Conservation (phyloP, 2,797 vertebrate genomes). For the Muraenolepis orangiensis region DNA sequence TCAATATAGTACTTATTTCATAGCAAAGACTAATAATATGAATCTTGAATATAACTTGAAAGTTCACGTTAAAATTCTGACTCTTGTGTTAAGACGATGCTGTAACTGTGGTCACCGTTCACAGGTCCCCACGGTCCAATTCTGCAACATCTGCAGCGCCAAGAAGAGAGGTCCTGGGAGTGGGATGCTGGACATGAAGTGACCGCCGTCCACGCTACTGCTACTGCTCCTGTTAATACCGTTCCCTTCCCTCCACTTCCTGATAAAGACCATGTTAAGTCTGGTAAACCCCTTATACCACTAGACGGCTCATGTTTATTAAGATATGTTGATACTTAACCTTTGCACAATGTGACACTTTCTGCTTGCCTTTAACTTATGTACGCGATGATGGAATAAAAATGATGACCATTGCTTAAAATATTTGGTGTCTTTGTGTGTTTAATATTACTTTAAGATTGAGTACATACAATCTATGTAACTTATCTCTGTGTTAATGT, state of each 20-base stretch:
- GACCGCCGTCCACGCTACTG: no score
- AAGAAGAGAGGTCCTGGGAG: constrained; percentile 90
- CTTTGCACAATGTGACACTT: constrained; percentile 25
- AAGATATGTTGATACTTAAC: constrained; percentile 37
- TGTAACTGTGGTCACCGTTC: constrained; percentile 5
- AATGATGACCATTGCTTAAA: constrained; percentile 28
- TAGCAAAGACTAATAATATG: background rate
- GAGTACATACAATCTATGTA: no score
- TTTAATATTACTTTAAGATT: background rate
- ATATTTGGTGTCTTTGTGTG: background rate
- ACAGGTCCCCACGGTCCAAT: constrained; percentile 83
- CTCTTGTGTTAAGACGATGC: background rate
- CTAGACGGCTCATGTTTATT: background rate
- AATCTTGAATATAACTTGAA: no score
- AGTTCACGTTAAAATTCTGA: no score
- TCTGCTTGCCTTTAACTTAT: constrained; percentile 33
- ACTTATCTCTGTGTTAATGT: background rate
- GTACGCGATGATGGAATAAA: constrained; percentile 47
- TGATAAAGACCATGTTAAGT: constrained; percentile 38
- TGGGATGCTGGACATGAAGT: constrained; percentile 82
- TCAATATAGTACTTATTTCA: background rate
- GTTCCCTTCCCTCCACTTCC: constrained; percentile 33
- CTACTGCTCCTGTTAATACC: constrained; percentile 33
- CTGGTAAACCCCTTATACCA: constrained; percentile 29
- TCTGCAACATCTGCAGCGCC: constrained; percentile 97